Base-by-base conservation (phyloP, 2,113 vertebrate species). In the Pituophis catenifer region DNA sequence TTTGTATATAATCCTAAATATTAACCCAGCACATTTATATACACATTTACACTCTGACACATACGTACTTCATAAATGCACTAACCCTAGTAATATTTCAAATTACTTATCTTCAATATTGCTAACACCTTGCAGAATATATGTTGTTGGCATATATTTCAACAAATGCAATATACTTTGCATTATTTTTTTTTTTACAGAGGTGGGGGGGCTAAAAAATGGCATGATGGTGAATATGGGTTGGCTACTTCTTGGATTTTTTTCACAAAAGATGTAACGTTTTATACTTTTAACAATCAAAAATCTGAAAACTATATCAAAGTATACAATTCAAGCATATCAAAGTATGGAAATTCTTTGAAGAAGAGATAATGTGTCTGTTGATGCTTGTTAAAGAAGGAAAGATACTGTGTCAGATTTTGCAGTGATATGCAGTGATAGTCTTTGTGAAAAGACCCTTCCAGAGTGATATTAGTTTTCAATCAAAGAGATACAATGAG, bases 391-490 rank as follows among this genome's bases (percentile, higher is more conserved):
- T 24, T 93, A 81, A 17, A 92, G 65, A 93, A 0, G 4, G 2
- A 1, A 95, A 62, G 58, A 92, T 54, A 55, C 93, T 88, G 33
- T 86, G 94, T 91, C 86, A 93, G 93, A 54, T 88, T 93, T 93
- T 94, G 33, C 70, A 92, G 54, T 94, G 91, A 91, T 94, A 89
- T 86, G 88, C 81, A 48, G 44, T 24, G 54, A 17, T 65, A 89
- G 85, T 44, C 48, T 52, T 11, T 21, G 75, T 4, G 88, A 88
- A 93, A 93, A 94, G 94, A 58, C 10, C 57, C 52, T 21, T 50
- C 52, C 21, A 54, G 38, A 48, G 93, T 55, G 54, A 44, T 88
- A 94, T 95, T 94, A 95, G 91, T 96, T 96, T 94, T 94, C 93
- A 86, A 93, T 21, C 90, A 93, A 94, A 91, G 5, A 91, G 89